Conservation (phyloP, 2,797 vertebrate species). For the Delichon dasypus region DNA sequence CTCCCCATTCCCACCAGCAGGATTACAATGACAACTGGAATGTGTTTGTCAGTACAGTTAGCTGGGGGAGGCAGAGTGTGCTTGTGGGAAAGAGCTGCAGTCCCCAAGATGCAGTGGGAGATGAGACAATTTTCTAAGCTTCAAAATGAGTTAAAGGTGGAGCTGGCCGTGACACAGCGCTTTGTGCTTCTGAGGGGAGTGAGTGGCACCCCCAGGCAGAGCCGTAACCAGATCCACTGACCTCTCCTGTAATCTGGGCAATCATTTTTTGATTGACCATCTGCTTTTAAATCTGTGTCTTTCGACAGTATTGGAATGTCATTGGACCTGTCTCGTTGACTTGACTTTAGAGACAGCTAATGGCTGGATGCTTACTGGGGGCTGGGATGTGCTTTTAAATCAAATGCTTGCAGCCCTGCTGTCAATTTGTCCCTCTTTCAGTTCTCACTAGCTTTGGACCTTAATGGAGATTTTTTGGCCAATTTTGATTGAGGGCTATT, state of each 20-base stretch:
- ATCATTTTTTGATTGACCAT: background rate
- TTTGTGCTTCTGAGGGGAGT: background rate
- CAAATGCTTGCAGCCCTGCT: background rate
- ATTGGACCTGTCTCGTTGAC: background rate
- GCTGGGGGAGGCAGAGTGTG: background rate
- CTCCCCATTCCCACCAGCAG: background rate
- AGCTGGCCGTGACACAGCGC: background rate
- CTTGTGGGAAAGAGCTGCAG: background rate
- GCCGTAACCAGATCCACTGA: background rate
- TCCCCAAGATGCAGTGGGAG: background rate
- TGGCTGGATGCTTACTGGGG: background rate
- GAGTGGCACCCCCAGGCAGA: background rate
- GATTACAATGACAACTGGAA: slow-evolving; percentile 13
- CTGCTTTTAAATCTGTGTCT: background rate
- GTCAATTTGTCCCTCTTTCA: background rate
- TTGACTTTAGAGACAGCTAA: background rate
- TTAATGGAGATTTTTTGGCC: background rate
- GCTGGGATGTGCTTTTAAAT: background rate
- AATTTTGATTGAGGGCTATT: background rate
- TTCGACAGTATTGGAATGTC: background rate
- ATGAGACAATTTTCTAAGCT: background rate
- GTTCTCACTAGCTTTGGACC: background rate
- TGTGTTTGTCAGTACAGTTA: background rate
- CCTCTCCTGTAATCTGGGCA: background rate
- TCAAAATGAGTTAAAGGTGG: background rate